A percentile compares a stretch with the other conserved stretches of the same genome.
Evolutionary conservation across 2,888 invertebrate genomes (phyloP).

Genomic region (Diaphora mendica): DNA sequence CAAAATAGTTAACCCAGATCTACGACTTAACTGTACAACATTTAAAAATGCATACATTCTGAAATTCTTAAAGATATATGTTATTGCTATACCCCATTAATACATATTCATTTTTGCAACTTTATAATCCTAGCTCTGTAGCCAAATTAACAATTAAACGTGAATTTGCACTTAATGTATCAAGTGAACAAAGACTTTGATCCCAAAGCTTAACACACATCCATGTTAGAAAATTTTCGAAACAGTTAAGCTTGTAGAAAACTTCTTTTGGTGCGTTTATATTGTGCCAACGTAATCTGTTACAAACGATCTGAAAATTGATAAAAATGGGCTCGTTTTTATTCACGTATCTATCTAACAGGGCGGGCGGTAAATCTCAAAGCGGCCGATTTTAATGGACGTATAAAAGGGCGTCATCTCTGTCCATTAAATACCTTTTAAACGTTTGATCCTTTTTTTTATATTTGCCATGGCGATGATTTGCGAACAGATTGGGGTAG

Average conservation of each 20-base stretch:
- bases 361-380: constrained; percentile 77
- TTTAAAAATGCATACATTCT: background rate
- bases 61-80: no score
- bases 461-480: constrained; percentile 81
- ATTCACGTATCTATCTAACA: constrained; percentile 72
- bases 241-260: constrained; percentile 35
- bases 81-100: background rate
- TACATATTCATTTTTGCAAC: background rate
- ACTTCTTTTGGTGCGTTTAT: constrained; percentile 37
- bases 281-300: constrained; percentile 60
- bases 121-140: background rate
- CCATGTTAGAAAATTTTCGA: constrained; percentile 28
- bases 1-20: background rate
- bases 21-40: background rate
- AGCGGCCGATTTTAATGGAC: constrained; percentile 83
- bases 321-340: constrained; percentile 72
- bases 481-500: constrained; percentile 74
- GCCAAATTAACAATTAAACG: background rate
- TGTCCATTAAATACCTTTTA: constrained; percentile 86
- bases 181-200: background rate
- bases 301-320: constrained; percentile 76
- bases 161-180: background rate
- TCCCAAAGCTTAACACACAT: constrained; percentile 16
- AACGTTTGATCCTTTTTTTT: constrained; percentile 85
- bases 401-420: constrained; percentile 83